Evolutionary conservation across 2,888 invertebrate genomes (phyloP).

Genomic region (Pheosia gnoma): DNA sequence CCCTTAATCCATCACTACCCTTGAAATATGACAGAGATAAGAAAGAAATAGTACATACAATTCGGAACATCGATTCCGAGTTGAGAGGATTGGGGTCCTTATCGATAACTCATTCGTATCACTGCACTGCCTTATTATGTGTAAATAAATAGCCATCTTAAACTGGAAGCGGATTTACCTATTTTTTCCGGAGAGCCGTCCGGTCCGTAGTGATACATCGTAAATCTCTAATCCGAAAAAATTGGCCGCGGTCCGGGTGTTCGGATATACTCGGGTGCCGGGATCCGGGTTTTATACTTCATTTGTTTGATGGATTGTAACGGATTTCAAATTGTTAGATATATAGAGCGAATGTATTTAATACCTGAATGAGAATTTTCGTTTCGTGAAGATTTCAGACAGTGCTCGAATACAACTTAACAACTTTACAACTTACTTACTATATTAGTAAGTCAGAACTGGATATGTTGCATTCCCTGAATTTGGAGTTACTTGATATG

Average conservation of each 20-base stretch:
- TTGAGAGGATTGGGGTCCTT: neutral
- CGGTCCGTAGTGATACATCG: constrained; percentile 54
- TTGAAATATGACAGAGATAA: neutral
- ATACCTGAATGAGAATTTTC: neutral
- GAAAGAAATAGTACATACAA: neutral
- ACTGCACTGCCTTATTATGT: constrained; percentile 9
- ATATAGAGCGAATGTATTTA: constrained; percentile 8
- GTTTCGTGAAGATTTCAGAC: neutral
- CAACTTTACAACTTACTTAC: too few species aligned
- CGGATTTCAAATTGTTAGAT: constrained; percentile 26
- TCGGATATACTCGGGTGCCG: constrained; percentile 24
- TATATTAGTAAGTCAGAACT: too few species aligned
- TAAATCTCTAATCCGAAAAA: constrained; percentile 73
- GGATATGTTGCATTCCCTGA: too few species aligned
- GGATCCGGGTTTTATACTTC: constrained; percentile 57
- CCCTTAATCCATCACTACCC: neutral
- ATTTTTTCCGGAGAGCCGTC: constrained; percentile 44
- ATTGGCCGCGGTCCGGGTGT: constrained; percentile 49
- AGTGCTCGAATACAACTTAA: too few species aligned
- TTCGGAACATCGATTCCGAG: neutral
- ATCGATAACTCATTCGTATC: constrained; percentile 9
- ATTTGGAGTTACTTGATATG: too few species aligned
- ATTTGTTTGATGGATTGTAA: constrained; percentile 58
- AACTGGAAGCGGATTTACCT: constrained; percentile 50
- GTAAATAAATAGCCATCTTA: constrained; percentile 47